Percentiles rank a stretch among this genome's conserved stretches.
Conservation (phyloP, 1,140 invertebrate species). For the Thaumetopoea pityocampa region DNA sequence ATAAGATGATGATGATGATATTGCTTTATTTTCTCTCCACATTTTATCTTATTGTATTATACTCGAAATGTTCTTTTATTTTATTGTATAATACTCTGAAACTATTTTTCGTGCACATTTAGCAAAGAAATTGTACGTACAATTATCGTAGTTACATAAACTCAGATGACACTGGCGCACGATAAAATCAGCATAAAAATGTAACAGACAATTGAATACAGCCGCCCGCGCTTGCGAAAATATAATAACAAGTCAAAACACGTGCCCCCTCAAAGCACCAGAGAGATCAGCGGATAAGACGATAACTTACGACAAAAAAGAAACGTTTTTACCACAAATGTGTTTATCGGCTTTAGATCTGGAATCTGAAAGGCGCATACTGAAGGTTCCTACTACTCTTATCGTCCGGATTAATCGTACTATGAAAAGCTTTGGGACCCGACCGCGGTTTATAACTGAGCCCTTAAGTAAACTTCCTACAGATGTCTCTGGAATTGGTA, state of each 20-base stretch:
- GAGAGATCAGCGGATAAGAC: conserved; percentile 46
- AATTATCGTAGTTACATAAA: conserved; percentile 12
- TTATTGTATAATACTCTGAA: conserved; percentile 1
- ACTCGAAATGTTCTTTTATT: conserved; percentile 6
- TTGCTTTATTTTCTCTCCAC: conserved; percentile 5
- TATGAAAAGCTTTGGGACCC: conserved; percentile 49
- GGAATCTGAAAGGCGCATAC: conserved; percentile 67
- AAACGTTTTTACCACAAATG: conserved; percentile 53
- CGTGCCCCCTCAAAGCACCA: conserved; percentile 40
- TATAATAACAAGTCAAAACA: conserved; percentile 60
- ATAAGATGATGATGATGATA: too few species aligned
- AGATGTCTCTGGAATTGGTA: conserved; percentile 30
- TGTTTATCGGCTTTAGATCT: conserved; percentile 66
- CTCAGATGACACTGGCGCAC: conserved; percentile 15
- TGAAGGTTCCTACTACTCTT: conserved; percentile 58
- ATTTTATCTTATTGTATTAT: conserved; percentile 1
- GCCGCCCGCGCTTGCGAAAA: conserved; percentile 28
- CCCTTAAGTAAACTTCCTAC: conserved; percentile 47
- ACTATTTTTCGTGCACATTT: conserved; percentile 6
- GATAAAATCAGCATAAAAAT: conserved; percentile 26
- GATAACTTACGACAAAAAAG: conserved; percentile 45
- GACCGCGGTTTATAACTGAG: conserved; percentile 47
- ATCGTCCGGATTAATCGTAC: conserved; percentile 66
- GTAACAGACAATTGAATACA: conserved; percentile 32
- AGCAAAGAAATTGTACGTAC: conserved; percentile 11